phyloP scores from a whole-genome alignment of 2,113 vertebrate species.

The Lutjanus erythropterus region DNA sequence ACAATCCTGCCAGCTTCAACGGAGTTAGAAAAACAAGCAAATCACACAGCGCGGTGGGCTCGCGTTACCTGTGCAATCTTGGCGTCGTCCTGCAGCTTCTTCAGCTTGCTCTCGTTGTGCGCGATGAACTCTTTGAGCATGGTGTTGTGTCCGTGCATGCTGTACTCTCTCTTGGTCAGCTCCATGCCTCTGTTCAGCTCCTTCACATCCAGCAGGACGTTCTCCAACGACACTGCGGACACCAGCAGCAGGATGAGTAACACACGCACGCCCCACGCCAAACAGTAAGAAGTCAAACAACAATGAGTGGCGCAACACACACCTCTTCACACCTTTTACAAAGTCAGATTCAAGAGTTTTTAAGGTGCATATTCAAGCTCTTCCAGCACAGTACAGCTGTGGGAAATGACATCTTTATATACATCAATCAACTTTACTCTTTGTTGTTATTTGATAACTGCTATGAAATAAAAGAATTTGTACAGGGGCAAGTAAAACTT shows the following conservation, averaged over 20 bases:
- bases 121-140: slow-evolving; percentile 92
- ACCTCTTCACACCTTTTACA: too few species aligned
- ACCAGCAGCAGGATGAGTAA: not conserved
- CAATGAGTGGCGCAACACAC: fast-evolving
- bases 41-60: not conserved
- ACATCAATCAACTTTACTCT: too few species aligned
- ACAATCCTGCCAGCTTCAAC: not conserved
- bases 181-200: slow-evolving; percentile 97
- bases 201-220: slow-evolving; percentile 94
- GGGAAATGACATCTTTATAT: too few species aligned
- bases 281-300: not conserved
- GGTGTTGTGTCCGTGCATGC: slow-evolving; percentile 91
- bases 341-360: too few species aligned
- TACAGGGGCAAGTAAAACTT: too few species aligned
- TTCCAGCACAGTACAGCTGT: too few species aligned
- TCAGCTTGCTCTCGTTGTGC: slow-evolving; percentile 90
- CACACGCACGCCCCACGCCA: fast-evolving
- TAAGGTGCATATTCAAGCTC: too few species aligned
- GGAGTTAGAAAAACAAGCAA: not conserved
- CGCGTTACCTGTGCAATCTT: slow-evolving; percentile 91
- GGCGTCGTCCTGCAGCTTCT: slow-evolving; percentile 95
- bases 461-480: too few species aligned
- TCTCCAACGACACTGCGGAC: slow-evolving; percentile 93
- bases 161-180: slow-evolving; percentile 91
- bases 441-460: too few species aligned